Conservation (phyloP, 1,140 invertebrate genomes). For the Penaeus indicus region DNA sequence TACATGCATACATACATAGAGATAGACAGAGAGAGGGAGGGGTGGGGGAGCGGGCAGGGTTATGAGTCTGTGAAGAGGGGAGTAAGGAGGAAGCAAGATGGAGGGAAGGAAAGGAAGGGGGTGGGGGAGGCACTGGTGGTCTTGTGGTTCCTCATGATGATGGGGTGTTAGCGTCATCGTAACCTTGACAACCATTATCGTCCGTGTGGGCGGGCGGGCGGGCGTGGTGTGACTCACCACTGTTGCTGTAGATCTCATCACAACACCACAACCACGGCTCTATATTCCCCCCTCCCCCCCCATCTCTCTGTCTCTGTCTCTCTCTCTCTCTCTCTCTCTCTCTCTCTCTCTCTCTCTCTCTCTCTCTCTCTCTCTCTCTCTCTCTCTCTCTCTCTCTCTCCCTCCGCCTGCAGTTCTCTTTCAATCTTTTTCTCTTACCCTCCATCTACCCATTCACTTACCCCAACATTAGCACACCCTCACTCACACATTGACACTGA, state of each 20-base stretch:
- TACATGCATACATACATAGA: too few relatives aligned
- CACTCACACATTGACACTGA: conserved; percentile 24
- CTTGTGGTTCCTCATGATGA: not conserved
- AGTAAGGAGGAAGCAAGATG: conserved; percentile 3
- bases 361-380: not conserved
- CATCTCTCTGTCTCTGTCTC: not conserved
- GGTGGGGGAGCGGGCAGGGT: not conserved
- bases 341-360: conserved; percentile 41
- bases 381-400: not conserved
- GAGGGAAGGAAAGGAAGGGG: conserved; percentile 12
- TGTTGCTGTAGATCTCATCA: conserved; percentile 3
- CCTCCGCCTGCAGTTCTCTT: not conserved
- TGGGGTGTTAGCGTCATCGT: too few relatives aligned
- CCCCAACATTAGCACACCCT: conserved; percentile 1
- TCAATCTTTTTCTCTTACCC: not conserved
- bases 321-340: conserved; percentile 8
- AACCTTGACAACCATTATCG: too few relatives aligned
- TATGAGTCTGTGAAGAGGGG: not conserved
- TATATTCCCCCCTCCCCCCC: not conserved
- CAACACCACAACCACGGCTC: too few relatives aligned
- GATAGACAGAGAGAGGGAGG: too few relatives aligned
- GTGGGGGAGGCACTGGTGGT: conserved; percentile 1
- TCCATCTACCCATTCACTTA: not conserved
- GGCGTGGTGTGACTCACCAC: not conserved
- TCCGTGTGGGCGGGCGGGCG: too few relatives aligned